Evolutionary conservation across 2,888 invertebrate genomes (phyloP), one percentile per base, ranked within the genome.

Genomic region (Agrilus biguttatus): DNA sequence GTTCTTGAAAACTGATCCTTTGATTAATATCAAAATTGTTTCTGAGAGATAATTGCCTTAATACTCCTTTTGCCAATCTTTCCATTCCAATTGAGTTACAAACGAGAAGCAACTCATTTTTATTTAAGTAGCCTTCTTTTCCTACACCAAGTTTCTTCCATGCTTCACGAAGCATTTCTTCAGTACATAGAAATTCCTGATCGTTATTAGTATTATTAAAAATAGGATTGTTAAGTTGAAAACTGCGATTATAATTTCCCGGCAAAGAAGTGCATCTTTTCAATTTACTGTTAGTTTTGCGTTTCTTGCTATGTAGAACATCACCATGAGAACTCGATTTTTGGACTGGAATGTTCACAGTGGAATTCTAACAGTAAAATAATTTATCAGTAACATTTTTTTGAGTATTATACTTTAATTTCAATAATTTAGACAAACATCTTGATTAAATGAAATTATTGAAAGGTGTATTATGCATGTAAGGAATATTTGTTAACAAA

Each of bases 21-120:
- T 77, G 76, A 57, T 80, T 76, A 44, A 70, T 69, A 55, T 79
- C 76, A 39, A 72, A 63, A 52, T 77, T 75, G 37, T 82, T 63
- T 54, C 78, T 78, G 46, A 75, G 73, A 55, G 81, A 81, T 39
- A 83, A 67, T 56, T 78, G 76, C 49, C 75, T 55, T 39, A 72
- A 66, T 52, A 82, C 78, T 59, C 77, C 75, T 51, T 75, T 73
- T 14, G 78, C 74, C 59, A 79, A 68, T 51, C 73, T 72, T 51
- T 76, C 74, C 61, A 79, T 72, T 43, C 80, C 80, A 46, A 80
- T 76, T 47, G 76, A 77, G 55, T 77, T 71, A 58, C 79, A 81
- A 40, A 82, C 76, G 48, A 69, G 65, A 50, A 73, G 72, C 52
- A 82, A 68, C 57, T 83, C 79, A 39, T 68, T 68, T 53, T 75